Evolutionary conservation across 2,888 invertebrate genomes (phyloP), one percentile per base, ranked within the genome.

Genomic region (Palloptera scutellata): DNA sequence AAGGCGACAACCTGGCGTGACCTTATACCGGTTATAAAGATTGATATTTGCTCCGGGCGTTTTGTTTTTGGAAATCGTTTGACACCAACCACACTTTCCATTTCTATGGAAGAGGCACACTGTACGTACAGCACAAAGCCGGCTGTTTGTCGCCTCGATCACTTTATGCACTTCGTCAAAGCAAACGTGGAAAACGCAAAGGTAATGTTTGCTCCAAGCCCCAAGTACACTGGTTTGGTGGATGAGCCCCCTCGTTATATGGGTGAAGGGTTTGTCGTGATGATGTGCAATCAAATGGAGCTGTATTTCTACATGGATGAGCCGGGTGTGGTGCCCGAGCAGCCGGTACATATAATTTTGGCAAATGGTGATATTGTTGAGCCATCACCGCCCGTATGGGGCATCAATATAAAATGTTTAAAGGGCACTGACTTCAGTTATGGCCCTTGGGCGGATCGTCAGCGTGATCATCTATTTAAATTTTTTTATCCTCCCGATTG

Each of bases 401-500:
- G 97, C 8, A 91, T 97, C 13, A 97, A 97, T 83, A 93, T 97
- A 64, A 97, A 96, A 84, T 95, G 96, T 81, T 94, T 96, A 0
- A 97, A 96, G 86, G 97, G 95, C 72, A 85, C 89, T 0, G 95
- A 97, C 81, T 95, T 99, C 78, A 97, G 97, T 84, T 99, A 98
- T 81, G 98, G 98, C 0, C 98, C 98, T 0, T 99, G 98, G 98
- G 98, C 98, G 3, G 98, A 99, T 83, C 89, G 97, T 61, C 98
- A 99, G 83, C 89, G 98, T 72, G 97, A 97, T 81, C 92, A 95
- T 84, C 87, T 99, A 43, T 98, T 95, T 86, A 95, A 92, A 85
- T 97, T 98, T 85, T 99, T 99, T 86, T 98, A 94, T 82, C 98
- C 97, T 9, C 91, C 93, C 72, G 92, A 94, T 82, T 95, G 91